Percentiles rank a stretch among this genome's conserved stretches.
These are phyloP conservation scores for Ennomos fuscantarius DNA, from an alignment of 2,888 invertebrate species.

Conservation along the genomic window DNA sequence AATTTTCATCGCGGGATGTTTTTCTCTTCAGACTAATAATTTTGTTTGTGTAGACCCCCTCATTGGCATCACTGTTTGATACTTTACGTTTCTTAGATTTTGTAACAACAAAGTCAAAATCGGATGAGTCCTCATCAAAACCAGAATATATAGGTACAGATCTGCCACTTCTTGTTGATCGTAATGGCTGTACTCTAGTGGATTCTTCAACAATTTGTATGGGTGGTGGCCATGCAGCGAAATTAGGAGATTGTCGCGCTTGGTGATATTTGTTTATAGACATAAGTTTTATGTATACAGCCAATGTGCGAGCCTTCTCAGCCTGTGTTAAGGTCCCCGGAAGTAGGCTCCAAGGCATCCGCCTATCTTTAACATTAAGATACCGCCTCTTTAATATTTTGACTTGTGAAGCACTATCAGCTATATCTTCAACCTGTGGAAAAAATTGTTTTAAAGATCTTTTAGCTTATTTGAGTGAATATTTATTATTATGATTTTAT, in stretches of 20 bases:
- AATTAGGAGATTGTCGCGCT: constrained; percentile 67
- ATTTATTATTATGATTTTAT: too few species aligned
- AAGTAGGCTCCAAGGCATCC: constrained; percentile 79
- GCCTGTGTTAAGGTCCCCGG: constrained; percentile 65
- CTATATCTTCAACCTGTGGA: constrained; percentile 50
- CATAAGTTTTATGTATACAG: constrained; percentile 77
- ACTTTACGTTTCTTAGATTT: constrained; percentile 74
- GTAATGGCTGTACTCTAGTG: constrained; percentile 63
- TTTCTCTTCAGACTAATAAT: constrained; percentile 73
- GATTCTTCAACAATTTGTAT: constrained; percentile 75
- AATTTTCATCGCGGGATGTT: constrained; percentile 66
- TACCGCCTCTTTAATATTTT: constrained; percentile 70
- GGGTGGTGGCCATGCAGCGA: constrained; percentile 74
- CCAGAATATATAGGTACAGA: constrained; percentile 74
- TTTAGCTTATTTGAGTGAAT: too few species aligned
- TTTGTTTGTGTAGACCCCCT: constrained; percentile 65
- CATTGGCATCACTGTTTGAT: constrained; percentile 61
- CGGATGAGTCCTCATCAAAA: constrained; percentile 77
- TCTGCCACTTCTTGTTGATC: constrained; percentile 76
- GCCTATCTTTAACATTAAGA: constrained; percentile 71
- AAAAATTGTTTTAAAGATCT: too few species aligned
- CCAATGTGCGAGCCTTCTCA: constrained; percentile 72
- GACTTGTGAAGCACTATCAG: constrained; percentile 39
- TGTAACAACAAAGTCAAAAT: constrained; percentile 70
- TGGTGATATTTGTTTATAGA: constrained; percentile 73